Percentiles rank a stretch among this genome's conserved stretches.
Evolutionary conservation across 2,888 invertebrate species (phyloP).

Genomic region (Ochlodes sylvanus): DNA sequence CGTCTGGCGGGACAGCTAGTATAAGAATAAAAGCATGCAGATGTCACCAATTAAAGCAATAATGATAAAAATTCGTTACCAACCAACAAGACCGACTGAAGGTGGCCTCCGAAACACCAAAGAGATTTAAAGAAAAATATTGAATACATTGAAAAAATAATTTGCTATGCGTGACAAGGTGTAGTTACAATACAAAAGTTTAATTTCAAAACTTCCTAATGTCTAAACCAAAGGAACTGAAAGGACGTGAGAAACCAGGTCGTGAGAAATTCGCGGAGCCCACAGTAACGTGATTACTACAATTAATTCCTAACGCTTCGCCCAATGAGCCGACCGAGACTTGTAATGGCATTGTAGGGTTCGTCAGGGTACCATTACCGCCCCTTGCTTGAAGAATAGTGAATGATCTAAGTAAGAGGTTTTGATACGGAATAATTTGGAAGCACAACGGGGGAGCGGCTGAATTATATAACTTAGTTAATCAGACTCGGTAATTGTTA

Average conservation of each 20-base stretch:
- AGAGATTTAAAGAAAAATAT: too few relatives aligned
- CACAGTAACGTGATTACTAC: constrained; percentile 64
- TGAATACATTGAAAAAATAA: too few relatives aligned
- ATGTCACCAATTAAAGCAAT: too few relatives aligned
- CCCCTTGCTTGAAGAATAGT: constrained; percentile 16
- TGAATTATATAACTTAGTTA: background rate
- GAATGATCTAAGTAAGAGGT: constrained; percentile 17
- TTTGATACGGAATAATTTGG: constrained; percentile 15
- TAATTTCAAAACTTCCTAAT: too few relatives aligned
- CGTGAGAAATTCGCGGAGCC: constrained; percentile 42
- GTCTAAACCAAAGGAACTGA: constrained; percentile 32
- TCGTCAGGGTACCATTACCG: constrained; percentile 25
- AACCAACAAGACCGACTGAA: too few relatives aligned
- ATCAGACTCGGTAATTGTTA: background rate
- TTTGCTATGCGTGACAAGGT: too few relatives aligned
- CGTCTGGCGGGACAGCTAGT: too few relatives aligned
- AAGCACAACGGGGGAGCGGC: background rate
- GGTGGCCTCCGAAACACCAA: too few relatives aligned
- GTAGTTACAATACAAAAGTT: too few relatives aligned
- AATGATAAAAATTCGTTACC: too few relatives aligned
- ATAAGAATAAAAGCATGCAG: too few relatives aligned
- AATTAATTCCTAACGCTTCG: constrained; percentile 49
- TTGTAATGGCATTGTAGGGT: constrained; percentile 11
- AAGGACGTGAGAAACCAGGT: constrained; percentile 53
- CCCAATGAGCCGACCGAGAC: constrained; percentile 2